phyloP scores from a whole-genome alignment of 23 tunicate species.

The Ascidia mentula region DNA sequence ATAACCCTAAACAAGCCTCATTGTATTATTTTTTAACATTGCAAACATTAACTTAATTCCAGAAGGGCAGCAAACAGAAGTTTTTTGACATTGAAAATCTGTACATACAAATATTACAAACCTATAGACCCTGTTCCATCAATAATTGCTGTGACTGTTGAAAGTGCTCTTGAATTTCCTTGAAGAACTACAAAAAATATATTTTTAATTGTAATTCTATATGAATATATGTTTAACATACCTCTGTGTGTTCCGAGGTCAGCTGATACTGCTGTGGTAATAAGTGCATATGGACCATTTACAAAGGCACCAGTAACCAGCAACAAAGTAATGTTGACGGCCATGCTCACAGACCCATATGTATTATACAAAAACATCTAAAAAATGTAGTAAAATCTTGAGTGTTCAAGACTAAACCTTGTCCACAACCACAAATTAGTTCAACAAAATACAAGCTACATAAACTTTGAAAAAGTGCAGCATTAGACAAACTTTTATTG shows the following conservation, averaged over 20 bases:
- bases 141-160: constrained; percentile 95
- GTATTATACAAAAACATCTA: constrained; percentile 82
- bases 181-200: constrained; percentile 51
- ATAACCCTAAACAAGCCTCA: too few species aligned
- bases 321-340: constrained; percentile 57
- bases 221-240: constrained; percentile 6
- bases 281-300: constrained; percentile 93
- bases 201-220: not conserved
- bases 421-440: too few species aligned
- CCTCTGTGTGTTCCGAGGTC: constrained; percentile 91
- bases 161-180: constrained; percentile 89
- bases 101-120: too few species aligned
- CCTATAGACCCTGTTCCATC: constrained; percentile 98
- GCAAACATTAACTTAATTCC: too few species aligned
- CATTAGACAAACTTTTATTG: too few species aligned
- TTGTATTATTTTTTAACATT: too few species aligned
- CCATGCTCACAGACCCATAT: constrained; percentile 49
- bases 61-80: too few species aligned
- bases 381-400: not conserved
- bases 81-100: too few species aligned
- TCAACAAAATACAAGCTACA: not conserved
- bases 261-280: constrained; percentile 95
- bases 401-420: not conserved
- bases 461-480: too few species aligned
- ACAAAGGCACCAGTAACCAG: constrained; percentile 87